A percentile compares a stretch with the other conserved stretches of the same genome.
These are phyloP conservation scores for Diadophis punctatus DNA, from an alignment of 2,113 vertebrate species.

Conservation along the genomic window DNA sequence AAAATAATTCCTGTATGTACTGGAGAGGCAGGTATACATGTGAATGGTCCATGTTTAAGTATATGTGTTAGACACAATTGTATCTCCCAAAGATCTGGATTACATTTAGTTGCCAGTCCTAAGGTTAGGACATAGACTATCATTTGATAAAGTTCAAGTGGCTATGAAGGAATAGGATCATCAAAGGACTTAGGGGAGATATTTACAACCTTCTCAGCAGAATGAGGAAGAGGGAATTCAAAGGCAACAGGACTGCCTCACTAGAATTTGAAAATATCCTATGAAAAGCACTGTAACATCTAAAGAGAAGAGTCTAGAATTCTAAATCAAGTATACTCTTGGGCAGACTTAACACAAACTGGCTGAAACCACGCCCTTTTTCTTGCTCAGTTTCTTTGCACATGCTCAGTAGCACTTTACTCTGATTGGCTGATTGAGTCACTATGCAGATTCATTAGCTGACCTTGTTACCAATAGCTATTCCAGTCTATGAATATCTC, in stretches of 20 bases:
- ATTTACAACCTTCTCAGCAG: background rate
- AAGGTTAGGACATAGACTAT: background rate
- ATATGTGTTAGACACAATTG: background rate
- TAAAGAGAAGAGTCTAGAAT: background rate
- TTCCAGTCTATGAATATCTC: too few species aligned
- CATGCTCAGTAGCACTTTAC: too few species aligned
- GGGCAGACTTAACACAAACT: too few species aligned
- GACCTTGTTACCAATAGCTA: too few species aligned
- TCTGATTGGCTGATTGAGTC: too few species aligned
- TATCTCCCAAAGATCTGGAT: background rate
- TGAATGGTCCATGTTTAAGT: background rate
- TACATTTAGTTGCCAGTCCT: background rate
- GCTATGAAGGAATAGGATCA: background rate
- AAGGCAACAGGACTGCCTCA: background rate
- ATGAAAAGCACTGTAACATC: background rate
- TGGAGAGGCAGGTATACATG: background rate
- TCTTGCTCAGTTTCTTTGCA: too few species aligned
- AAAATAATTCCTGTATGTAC: background rate
- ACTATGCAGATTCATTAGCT: too few species aligned
- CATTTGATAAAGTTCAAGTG: background rate
- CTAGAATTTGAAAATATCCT: background rate
- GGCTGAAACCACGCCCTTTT: too few species aligned
- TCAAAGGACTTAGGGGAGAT: background rate
- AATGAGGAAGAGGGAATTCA: background rate
- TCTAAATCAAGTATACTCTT: background rate